Conservation (phyloP, 1,140 invertebrate species). For the Cepaea nemoralis region DNA sequence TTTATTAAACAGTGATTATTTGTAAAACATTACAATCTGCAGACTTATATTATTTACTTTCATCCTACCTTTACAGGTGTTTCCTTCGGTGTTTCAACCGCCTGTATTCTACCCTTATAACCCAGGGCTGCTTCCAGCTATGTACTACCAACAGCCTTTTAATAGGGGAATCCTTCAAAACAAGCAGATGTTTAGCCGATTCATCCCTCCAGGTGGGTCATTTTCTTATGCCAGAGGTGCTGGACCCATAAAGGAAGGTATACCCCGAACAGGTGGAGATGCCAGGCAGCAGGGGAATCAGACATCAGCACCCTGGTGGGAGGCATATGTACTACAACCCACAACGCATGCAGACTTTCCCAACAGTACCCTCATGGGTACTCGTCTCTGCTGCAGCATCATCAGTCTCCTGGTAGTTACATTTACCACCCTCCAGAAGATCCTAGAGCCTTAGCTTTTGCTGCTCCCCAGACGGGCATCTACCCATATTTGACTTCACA, state of each 20-base stretch:
- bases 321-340: constrained; percentile 37
- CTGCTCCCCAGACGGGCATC: neutral
- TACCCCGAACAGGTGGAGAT: constrained; percentile 35
- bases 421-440: constrained; percentile 46
- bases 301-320: constrained; percentile 26
- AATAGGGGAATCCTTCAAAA: constrained; percentile 27
- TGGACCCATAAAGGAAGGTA: constrained; percentile 30
- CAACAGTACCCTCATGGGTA: constrained; percentile 41
- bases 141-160: constrained; percentile 43
- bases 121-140: constrained; percentile 27
- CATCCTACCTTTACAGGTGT: constrained; percentile 49
- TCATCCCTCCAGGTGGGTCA: constrained; percentile 7
- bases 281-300: constrained; percentile 27
- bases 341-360: constrained; percentile 39
- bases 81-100: constrained; percentile 27
- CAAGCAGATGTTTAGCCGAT: constrained; percentile 28
- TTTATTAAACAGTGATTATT: too few species aligned
- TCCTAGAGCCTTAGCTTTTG: constrained; percentile 14
- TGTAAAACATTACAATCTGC: too few species aligned
- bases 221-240: constrained; percentile 30
- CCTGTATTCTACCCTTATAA: constrained; percentile 42
- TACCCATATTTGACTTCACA: constrained; percentile 21
- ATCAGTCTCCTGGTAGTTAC: constrained; percentile 34
- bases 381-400: constrained; percentile 39
- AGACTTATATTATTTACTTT: too few species aligned